Percentiles rank a stretch among this genome's conserved stretches.
Evolutionary conservation across 2,797 vertebrate genomes (phyloP).

Genomic region (Enteromius radiatus): DNA sequence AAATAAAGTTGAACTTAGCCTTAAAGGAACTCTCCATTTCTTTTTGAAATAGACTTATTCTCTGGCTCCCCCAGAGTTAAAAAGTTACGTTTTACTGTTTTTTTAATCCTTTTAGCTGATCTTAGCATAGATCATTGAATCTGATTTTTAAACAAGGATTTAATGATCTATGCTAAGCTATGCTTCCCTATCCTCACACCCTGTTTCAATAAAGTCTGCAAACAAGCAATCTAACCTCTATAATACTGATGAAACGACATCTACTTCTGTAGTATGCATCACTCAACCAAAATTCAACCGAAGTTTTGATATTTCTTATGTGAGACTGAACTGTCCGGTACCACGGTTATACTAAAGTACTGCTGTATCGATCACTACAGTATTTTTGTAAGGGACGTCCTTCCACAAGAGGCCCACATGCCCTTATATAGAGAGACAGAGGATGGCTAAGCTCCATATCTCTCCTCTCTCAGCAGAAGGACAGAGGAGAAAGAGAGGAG

Average conservation of each 20-base stretch:
- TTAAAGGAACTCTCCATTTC: background rate
- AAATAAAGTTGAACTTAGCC: background rate
- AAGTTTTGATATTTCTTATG: background rate
- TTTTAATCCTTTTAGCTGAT: no score
- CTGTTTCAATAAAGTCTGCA: background rate
- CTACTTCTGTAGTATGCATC: background rate
- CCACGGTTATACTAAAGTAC: background rate
- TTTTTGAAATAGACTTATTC: no score
- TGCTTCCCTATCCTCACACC: background rate
- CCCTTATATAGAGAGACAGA: slow-evolving; percentile 26
- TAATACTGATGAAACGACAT: background rate
- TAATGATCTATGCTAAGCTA: no score
- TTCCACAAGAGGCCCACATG: slow-evolving; percentile 26
- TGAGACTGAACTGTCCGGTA: background rate
- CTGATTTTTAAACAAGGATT: no score
- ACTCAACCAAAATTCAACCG: background rate
- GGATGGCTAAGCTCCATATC: slow-evolving; percentile 15
- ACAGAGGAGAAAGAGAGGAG: slow-evolving; percentile 29
- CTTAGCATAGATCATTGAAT: no score
- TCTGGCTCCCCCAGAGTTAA: no score
- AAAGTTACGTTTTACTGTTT: no score
- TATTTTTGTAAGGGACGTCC: background rate
- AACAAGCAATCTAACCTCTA: background rate
- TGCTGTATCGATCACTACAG: background rate
- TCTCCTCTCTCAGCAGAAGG: slow-evolving; percentile 38